Conservation (phyloP, 2,113 vertebrate species). For the Phaetusa simplex region DNA sequence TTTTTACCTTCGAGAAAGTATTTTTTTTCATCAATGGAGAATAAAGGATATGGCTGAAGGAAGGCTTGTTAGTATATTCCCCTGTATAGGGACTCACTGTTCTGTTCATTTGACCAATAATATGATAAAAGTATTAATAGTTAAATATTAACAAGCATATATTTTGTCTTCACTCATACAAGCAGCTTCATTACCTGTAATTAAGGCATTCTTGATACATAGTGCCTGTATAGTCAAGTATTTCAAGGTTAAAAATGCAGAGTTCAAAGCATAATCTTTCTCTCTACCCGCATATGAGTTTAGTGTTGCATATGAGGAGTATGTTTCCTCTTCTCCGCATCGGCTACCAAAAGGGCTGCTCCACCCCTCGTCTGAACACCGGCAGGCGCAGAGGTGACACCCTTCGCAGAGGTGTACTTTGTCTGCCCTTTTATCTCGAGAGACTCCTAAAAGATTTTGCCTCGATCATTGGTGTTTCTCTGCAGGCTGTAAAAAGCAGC, state of each 20-base stretch:
- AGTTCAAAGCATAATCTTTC: neutral
- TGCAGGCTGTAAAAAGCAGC: neutral
- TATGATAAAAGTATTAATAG: neutral
- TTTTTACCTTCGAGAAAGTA: neutral
- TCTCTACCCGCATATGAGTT: neutral
- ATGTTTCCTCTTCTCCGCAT: neutral
- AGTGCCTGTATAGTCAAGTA: neutral
- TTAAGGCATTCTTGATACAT: neutral
- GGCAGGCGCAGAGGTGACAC: neutral
- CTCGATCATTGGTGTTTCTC: neutral
- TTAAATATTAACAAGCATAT: neutral
- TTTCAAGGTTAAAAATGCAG: neutral
- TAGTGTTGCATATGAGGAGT: accelerated
- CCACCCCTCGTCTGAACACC: neutral
- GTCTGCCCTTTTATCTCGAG: neutral
- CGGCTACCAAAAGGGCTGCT: neutral
- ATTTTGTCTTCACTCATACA: neutral
- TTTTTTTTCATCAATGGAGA: neutral
- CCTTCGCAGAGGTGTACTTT: neutral
- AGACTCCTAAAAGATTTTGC: neutral
- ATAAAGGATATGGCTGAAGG: neutral
- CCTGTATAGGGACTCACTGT: neutral
- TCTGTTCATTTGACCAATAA: neutral
- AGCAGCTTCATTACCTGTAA: neutral
- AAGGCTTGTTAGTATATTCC: neutral